Base-by-base conservation (phyloP, 2,797 vertebrate genomes). In the Caiman crocodilus region DNA sequence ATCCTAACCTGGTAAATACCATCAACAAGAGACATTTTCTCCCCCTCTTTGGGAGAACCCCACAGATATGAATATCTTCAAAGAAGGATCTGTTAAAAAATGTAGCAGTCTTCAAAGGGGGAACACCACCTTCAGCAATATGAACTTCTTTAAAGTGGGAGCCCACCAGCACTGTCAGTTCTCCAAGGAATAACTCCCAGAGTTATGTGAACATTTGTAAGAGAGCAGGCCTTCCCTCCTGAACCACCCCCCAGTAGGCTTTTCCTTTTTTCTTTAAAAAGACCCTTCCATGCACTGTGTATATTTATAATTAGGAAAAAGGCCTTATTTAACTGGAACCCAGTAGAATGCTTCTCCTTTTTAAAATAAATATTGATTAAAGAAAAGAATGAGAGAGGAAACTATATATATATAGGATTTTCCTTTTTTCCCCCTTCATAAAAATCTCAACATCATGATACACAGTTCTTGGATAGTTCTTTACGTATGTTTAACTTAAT, bases 71-170 rank as follows among this genome's bases (percentile, higher is more conserved):
- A 96, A 96, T 94, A 97, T 97, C 97, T 98, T 98, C 98, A 98
- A 98, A 98, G 97, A 85, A 94, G 91, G 87, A 97, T 95, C 95
- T 97, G 96, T 98, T 98, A 97, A 97, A 98, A 98, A 96, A 98
- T 97, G 96, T 96, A 96, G 95, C 94, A 97, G 96, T 96, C 97
- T 98, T 98, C 97, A 98, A 98, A 98, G 97, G 94, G 92, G 96
- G 94, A 97, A 95, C 88, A 97, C 96, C 95, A 98, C 97, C 97
- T 82, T 97, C 96, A 98, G 98, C 98, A 97, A 98, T 98, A 92
- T 80, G 90, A 97, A 97, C 93, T 96, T 95, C 96, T 98, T 98
- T 97, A 97, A 98, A 97, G 96, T 97, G 96, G 95, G 90, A 97
- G 95, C 97, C 98, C 96, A 97, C 94, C 79, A 98, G 97, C 97